A percentile compares a stretch with the other conserved stretches of the same genome.
Conservation (phyloP, 2,113 vertebrate species). For the Chunga burmeisteri region DNA sequence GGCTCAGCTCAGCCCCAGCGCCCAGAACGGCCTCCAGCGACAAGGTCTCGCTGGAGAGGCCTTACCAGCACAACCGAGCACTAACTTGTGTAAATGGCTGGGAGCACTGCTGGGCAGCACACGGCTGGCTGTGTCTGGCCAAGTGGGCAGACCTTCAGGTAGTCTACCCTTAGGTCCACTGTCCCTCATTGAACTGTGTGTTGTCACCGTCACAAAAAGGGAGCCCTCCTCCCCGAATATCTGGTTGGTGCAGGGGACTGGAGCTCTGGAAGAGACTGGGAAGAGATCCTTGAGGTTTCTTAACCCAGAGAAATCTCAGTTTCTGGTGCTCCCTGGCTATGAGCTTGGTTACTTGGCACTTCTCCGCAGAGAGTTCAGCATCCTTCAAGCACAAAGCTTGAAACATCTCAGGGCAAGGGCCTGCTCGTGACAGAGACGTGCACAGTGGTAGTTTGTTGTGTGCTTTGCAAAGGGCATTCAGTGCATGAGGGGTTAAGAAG, state of each 20-base stretch:
- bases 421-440: not conserved
- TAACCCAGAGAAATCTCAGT: not conserved
- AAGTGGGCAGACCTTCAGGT: not conserved
- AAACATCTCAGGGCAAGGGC: not conserved
- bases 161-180: not conserved
- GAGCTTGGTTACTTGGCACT: not conserved
- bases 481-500: not conserved
- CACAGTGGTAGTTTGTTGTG: not conserved
- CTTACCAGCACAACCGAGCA: not conserved
- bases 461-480: not conserved
- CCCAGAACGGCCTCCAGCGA: accelerated
- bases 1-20: not conserved
- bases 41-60: accelerated
- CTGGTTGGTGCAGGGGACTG: not conserved
- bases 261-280: not conserved
- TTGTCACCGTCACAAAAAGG: not conserved
- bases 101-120: not conserved
- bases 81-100: not conserved
- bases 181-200: not conserved
- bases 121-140: not conserved
- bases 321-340: not conserved
- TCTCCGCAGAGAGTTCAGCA: not conserved
- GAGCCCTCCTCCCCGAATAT: not conserved
- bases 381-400: not conserved
- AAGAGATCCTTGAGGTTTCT: not conserved